These are phyloP conservation scores for Dermochelys coriacea DNA, from an alignment of 2,797 vertebrate species.

Conservation along the genomic window DNA sequence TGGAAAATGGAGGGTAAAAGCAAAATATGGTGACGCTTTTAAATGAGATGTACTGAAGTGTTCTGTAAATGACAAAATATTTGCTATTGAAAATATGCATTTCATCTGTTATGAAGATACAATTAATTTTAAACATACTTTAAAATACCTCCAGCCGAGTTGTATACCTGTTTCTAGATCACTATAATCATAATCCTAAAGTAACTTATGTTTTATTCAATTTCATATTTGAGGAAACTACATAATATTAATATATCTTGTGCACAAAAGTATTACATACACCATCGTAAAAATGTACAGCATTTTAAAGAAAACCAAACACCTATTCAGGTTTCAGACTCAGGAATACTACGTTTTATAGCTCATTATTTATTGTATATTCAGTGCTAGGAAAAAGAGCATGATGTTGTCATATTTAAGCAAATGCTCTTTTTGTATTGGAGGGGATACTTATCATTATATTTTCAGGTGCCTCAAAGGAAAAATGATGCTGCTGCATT, in stretches of 20 bases:
- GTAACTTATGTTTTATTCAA: not conserved
- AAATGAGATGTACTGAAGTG: too few relatives aligned
- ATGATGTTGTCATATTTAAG: not conserved
- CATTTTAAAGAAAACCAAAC: not conserved
- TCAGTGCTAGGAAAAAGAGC: not conserved
- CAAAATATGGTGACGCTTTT: too few relatives aligned
- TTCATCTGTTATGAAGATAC: too few relatives aligned
- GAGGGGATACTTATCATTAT: not conserved
- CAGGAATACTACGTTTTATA: not conserved
- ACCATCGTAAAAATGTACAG: not conserved
- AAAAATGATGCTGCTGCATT: not conserved
- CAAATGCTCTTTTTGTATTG: not conserved
- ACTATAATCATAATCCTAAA: not conserved
- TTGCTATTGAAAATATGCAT: too few relatives aligned
- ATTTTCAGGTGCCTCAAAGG: not conserved
- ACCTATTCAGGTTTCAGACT: not conserved
- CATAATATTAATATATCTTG: not conserved
- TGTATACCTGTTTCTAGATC: not conserved
- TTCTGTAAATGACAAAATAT: too few relatives aligned
- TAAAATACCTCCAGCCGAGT: not conserved
- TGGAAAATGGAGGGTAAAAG: too few relatives aligned
- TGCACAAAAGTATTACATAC: not conserved
- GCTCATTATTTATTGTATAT: not conserved
- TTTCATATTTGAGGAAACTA: not conserved
- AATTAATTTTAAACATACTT: not conserved